These are phyloP conservation scores for Platycercus adscitus DNA, from an alignment of 2,113 vertebrate species.

Conservation along the genomic window DNA sequence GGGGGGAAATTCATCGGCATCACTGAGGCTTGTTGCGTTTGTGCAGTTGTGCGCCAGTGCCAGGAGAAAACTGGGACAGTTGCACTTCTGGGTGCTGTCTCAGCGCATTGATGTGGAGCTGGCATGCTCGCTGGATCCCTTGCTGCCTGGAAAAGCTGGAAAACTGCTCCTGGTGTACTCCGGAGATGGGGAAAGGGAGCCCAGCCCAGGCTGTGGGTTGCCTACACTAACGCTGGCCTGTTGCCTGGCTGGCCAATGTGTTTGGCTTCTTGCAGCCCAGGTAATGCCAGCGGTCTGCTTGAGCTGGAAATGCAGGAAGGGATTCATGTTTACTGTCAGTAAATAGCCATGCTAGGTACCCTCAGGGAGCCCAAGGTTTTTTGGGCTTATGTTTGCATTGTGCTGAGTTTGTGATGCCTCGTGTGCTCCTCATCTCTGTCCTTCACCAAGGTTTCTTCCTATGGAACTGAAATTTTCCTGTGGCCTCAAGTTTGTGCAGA, in stretches of 20 bases:
- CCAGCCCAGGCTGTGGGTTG: background rate
- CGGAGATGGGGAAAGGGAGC: background rate
- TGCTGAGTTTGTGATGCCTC: background rate
- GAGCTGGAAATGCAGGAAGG: background rate
- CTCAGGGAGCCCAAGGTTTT: background rate
- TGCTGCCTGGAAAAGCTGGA: background rate
- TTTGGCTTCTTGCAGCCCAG: background rate
- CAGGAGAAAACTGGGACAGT: constrained; percentile 46
- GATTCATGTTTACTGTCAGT: constrained; percentile 5
- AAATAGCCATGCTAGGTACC: background rate
- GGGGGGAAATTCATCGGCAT: accelerated
- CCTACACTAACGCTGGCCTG: background rate
- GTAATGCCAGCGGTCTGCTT: background rate
- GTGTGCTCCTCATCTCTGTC: background rate
- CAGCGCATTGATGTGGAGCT: constrained; percentile 16
- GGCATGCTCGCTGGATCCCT: background rate
- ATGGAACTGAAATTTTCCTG: background rate
- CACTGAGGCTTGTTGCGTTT: background rate
- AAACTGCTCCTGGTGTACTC: background rate
- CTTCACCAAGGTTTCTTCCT: background rate
- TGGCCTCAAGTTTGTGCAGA: background rate
- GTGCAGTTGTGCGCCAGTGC: background rate
- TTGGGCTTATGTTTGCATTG: background rate
- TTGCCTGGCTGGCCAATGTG: accelerated
- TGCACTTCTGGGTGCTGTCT: constrained; percentile 55